Evolutionary conservation across 2,888 invertebrate species (phyloP).

Genomic region (Sarcophaga caerulescens): DNA sequence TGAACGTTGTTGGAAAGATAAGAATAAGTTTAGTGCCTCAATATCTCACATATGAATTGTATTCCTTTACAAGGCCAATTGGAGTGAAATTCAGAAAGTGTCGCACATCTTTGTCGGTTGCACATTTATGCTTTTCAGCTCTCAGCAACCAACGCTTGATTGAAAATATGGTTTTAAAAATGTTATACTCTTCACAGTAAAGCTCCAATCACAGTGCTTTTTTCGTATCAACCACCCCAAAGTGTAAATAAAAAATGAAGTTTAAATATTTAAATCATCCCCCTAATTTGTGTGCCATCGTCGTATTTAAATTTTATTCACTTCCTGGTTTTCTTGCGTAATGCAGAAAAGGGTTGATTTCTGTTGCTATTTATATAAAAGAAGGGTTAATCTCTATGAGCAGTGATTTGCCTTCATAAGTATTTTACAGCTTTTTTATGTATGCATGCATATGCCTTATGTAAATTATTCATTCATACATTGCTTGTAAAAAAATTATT

Average conservation of each 20-base stretch:
- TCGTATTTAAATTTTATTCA: constrained; percentile 38
- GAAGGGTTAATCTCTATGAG: constrained; percentile 38
- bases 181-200: neutral
- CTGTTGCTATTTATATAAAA: neutral
- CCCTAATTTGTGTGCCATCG: neutral
- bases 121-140: too few relatives aligned
- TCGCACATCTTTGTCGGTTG: too few relatives aligned
- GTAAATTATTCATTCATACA: constrained; percentile 35
- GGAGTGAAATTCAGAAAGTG: too few relatives aligned
- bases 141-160: neutral
- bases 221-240: constrained; percentile 36
- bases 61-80: too few relatives aligned
- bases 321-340: neutral
- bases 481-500: neutral
- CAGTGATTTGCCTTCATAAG: constrained; percentile 45
- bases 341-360: constrained; percentile 34
- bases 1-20: too few relatives aligned
- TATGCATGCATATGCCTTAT: constrained; percentile 15
- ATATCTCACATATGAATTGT: too few relatives aligned
- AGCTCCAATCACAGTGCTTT: constrained; percentile 56
- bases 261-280: constrained; percentile 67
- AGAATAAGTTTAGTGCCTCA: too few relatives aligned
- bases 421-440: neutral
- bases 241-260: constrained; percentile 73
- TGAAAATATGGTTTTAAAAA: neutral